Base-by-base conservation (phyloP, 2,888 invertebrate genomes). In the Macropis europaea region DNA sequence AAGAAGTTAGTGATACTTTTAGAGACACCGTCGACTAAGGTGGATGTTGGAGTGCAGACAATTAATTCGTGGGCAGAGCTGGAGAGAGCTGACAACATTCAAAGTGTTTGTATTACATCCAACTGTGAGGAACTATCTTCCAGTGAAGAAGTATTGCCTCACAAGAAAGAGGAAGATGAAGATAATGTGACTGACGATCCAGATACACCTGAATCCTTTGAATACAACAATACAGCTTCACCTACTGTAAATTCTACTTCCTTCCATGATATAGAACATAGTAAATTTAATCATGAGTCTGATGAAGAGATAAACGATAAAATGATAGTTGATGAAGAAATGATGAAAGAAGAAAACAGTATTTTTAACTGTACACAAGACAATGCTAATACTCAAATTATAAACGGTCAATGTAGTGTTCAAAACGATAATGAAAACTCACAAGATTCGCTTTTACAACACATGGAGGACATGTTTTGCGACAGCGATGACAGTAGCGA, bases 381-480 rank as follows among this genome's bases (percentile, higher is more conserved):
- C 34, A 47, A 38, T 36, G 48, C 15, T 11, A 48, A 63, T 40
- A 47, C 36, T 19, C 48, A 42, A 7, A 30, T 38, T 5, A 26
- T 11, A 19, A 60, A 54, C 26, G 43, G 56, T 24, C 52, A 42
- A 30, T 34, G 28, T 4, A 30, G 0, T 43, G 6, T 70, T 22
- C 40, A 47, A 32, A 77, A 80, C 26, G 79, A 83, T 0, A 81
- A 83, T 19, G 84, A 87, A 2, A 81, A 79, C 57, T 86, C 87
- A 1, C 86, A 84, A 54, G 87, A 87, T 66, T 87, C 87, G 1
- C 59, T 87, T 38, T 72, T 87, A 54, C 86, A 86, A 70, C 84
- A 87, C 42, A 79, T 87, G 81, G 87, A 87, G 45, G 86, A 87
- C 17, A 87, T 87, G 87, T 87, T 87, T 53, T 86, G 87, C 30